Evolutionary conservation across 37 sponge, comb jelly and placozoan genomes (phyloP), one percentile per base, ranked within the genome.

Genomic region (Petrosia ficiformis): DNA sequence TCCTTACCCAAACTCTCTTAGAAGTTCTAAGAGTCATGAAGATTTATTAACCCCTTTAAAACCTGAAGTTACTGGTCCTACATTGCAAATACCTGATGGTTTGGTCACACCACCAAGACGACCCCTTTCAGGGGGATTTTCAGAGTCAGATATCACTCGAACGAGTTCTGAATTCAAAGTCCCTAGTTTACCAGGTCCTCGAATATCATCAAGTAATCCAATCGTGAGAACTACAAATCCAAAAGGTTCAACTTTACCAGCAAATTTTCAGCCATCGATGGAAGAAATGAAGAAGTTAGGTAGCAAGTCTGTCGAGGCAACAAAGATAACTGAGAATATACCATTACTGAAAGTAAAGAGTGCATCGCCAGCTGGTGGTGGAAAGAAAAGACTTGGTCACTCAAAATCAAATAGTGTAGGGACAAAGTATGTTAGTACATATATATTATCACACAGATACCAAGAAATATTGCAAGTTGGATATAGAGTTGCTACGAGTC

Each of bases 391-490:
- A 79, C n/a, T n/a, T n/a, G 79, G 90, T 0, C 90, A 89, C 70
- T 59, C 36, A 52, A 89, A 89, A 72, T 48, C 81, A 2, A 44
- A 36, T 22, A 89, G 90, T 35, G 36, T 89, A 3, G 90, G 90
- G 2, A 73, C 66, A n/a, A 89, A 84, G 90, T 89, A 57, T 44
- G 90, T 52, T 38, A 3, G 19, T 29, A 2, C n/a, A n/a, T n/a
- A n/a, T n/a, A n/a, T n/a, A n/a, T n/a, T n/a, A n/a, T n/a, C n/a
- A n/a, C n/a, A n/a, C n/a, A n/a, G n/a, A n/a, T n/a, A n/a, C n/a
- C n/a, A n/a, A n/a, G n/a, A n/a, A n/a, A n/a, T n/a, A n/a, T 57
- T 1, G 3, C 25, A 28, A 42, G 42, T 2, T 33, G 16, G 35
- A 2, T 38, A 67, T 67, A 2, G 32, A 24, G 24, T 2, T 3